These are phyloP conservation scores for Dasyornis broadbenti DNA, from an alignment of 2,113 vertebrate genomes.

Conservation along the genomic window DNA sequence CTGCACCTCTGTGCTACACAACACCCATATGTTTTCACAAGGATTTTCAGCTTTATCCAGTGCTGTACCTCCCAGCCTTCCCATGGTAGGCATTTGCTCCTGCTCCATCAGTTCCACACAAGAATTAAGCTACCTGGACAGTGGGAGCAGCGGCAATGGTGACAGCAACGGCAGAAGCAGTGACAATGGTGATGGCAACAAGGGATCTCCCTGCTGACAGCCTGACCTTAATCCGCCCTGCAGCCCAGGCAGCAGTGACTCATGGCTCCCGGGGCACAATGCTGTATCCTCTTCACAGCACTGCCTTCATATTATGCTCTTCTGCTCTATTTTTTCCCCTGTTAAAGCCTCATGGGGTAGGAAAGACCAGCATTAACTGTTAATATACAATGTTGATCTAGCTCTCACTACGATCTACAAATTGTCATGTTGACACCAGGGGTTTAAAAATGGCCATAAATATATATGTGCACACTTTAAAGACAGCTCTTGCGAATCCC, in stretches of 20 bases:
- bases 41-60: neutral
- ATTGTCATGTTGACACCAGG: neutral
- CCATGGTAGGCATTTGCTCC: rapidly evolving
- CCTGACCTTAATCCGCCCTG: neutral
- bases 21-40: neutral
- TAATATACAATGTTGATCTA: neutral
- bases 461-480: neutral
- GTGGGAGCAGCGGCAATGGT: neutral
- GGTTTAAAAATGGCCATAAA: neutral
- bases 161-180: neutral
- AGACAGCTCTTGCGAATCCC: neutral
- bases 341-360: neutral
- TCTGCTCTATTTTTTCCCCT: neutral
- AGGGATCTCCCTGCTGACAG: neutral
- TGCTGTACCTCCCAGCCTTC: neutral
- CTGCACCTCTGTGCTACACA: neutral
- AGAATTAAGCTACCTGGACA: neutral
- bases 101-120: neutral
- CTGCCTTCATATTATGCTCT: neutral
- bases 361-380: neutral
- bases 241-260: neutral
- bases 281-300: neutral
- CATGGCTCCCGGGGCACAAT: neutral
- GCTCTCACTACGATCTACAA: rapidly evolving
- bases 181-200: neutral